phyloP scores from a whole-genome alignment of 2,797 vertebrate species.

The Cheirogaleus major region DNA sequence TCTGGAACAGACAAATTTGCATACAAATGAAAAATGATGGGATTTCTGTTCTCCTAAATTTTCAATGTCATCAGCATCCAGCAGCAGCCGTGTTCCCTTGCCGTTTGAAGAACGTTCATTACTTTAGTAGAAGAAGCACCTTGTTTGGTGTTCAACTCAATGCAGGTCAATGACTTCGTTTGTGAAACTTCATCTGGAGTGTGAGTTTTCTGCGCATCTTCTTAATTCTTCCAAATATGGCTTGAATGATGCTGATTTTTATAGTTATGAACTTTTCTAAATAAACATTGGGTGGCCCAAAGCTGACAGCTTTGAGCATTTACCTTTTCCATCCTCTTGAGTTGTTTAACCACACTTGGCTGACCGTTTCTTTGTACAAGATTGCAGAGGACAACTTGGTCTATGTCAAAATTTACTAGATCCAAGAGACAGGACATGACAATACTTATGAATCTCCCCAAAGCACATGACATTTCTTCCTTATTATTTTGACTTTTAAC shows the following conservation, averaged over 20 bases:
- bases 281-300: conserved; percentile 74
- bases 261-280: conserved; percentile 85
- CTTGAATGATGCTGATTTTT: conserved; percentile 88
- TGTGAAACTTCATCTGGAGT: conserved; percentile 94
- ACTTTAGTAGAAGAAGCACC: conserved; percentile 96
- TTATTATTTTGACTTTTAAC: conserved; percentile 36
- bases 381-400: neutral
- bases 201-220: conserved; percentile 84
- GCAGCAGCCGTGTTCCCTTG: conserved; percentile 89
- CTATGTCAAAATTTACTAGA: neutral
- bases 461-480: neutral
- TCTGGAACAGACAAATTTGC: conserved; percentile 98
- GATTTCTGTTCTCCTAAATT: conserved; percentile 97
- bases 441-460: neutral
- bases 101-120: conserved; percentile 96
- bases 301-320: conserved; percentile 18
- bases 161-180: conserved; percentile 98
- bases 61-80: conserved; percentile 98
- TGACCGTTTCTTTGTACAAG: neutral
- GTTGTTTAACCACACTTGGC: neutral
- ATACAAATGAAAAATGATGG: conserved; percentile 99
- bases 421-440: neutral
- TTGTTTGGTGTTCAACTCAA: conserved; percentile 98
- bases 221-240: conserved; percentile 90
- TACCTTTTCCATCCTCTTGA: neutral